Evolutionary conservation across 1,140 invertebrate species (phyloP).

Genomic region (Lasaia peninsularis): DNA sequence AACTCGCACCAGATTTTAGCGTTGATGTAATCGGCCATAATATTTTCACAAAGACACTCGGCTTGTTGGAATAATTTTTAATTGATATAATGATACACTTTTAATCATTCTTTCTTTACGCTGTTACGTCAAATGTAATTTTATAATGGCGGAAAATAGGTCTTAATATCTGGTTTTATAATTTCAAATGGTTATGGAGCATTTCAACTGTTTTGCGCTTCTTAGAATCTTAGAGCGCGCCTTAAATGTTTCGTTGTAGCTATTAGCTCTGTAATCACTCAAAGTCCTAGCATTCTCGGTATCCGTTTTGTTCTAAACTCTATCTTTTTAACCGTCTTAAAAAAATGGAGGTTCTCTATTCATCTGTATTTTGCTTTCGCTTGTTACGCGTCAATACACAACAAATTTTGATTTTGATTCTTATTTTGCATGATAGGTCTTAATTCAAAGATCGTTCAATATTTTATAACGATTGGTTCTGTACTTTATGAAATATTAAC

Average conservation of each 20-base stretch:
- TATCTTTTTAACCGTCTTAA: not conserved
- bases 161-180: not conserved
- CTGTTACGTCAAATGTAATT: not conserved
- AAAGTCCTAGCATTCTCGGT: slow-evolving; percentile 32
- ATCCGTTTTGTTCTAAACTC: not conserved
- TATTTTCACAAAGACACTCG: not conserved
- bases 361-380: too few species aligned
- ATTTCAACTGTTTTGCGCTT: slow-evolving; percentile 23
- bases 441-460: too few species aligned
- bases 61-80: not conserved
- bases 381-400: too few species aligned
- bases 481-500: too few species aligned
- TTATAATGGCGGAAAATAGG: not conserved
- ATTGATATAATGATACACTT: slow-evolving; percentile 1
- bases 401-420: too few species aligned
- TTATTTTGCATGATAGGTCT: too few species aligned
- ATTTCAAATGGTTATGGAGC: not conserved
- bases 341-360: too few species aligned
- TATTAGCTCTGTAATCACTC: slow-evolving; percentile 37
- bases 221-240: slow-evolving; percentile 34
- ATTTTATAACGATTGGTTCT: too few species aligned
- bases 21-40: not conserved
- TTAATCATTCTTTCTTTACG: not conserved
- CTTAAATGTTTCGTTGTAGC: slow-evolving; percentile 34
- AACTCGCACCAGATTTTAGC: not conserved